Evolutionary conservation across 2,113 vertebrate genomes (phyloP), one percentile per base, ranked within the genome.

Genomic region (Anoplopoma fimbria): DNA sequence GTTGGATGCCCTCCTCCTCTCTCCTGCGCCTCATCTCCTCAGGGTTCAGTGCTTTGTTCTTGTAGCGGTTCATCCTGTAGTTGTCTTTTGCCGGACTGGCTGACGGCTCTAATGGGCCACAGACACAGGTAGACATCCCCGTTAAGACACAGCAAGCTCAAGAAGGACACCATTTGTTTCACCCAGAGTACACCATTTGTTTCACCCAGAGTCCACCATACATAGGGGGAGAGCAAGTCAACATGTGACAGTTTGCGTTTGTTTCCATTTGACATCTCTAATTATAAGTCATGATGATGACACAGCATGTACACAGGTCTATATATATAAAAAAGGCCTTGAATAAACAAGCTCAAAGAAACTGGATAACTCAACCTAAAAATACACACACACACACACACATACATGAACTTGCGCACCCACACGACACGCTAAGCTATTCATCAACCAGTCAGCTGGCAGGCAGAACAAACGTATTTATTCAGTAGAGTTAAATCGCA

Each of bases 11-110:
- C 70, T 99, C 98, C 88, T 99, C 98, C 75, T 99, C 98, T 63
- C 98, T 95, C 38, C 98, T 94, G 87, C 98, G 94, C 9, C 98
- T 96, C 98, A 99, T 99, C 87, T 99, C 98, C 62, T 99, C 98
- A 1, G 97, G 96, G 38, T 99, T 99, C 42, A 99, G 95, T 33
- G 98, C 98, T 95, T 99, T 99, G 95, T 99, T 99, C 95, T 99
- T 99, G 93, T 99, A 99, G 82, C 98, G 97, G 94, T 98, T 99
- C 98, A 99, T 99, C 95, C 98, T 96, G 88, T 96, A 98, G 95
- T 97, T 99, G 84, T 99, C 97, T 95, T 95, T 99, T 89, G 49
- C 96, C 94, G 98, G 98, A 94, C 98, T 99, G 61, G 97, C 96
- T 95, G 97, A 96, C 82, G 97, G 97, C 88, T 99, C 98, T 99